Conservation (phyloP, 2,113 vertebrate species). For the Calidris pugnax region DNA sequence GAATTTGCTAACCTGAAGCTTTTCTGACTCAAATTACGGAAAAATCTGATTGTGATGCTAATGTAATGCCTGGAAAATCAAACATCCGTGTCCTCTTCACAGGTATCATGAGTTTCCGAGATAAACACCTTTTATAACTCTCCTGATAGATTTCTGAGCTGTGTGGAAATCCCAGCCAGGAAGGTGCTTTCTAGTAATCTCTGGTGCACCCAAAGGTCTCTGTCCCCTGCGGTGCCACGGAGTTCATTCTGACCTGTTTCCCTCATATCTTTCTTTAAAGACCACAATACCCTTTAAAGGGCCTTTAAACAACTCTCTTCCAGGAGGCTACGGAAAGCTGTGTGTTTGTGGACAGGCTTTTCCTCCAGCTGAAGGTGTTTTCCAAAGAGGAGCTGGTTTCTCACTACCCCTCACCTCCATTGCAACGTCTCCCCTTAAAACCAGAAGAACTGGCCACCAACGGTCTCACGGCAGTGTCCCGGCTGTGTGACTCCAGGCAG, state of each 20-base stretch:
- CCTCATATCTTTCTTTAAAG: neutral
- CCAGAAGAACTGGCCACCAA: neutral
- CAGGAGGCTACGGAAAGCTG: neutral
- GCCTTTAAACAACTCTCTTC: neutral
- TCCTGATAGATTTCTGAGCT: neutral
- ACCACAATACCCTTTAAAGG: neutral
- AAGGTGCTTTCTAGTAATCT: slow-evolving; percentile 8
- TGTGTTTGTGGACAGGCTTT: neutral
- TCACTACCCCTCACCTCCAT: neutral
- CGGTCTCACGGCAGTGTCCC: neutral
- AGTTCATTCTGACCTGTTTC: neutral
- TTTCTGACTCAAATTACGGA: neutral
- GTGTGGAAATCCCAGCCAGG: neutral
- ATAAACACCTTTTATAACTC: slow-evolving; percentile 16
- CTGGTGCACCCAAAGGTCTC: neutral
- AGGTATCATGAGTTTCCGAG: neutral
- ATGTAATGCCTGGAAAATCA: neutral
- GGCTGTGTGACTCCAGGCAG: neutral
- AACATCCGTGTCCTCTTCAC: neutral
- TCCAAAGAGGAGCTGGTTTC: neutral
- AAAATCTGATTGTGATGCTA: neutral
- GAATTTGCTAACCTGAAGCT: neutral
- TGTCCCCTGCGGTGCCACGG: neutral
- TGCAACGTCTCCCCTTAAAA: neutral
- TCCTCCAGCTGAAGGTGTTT: neutral